Base-by-base conservation (phyloP, 2,888 invertebrate genomes). In the Papilio gigon region DNA sequence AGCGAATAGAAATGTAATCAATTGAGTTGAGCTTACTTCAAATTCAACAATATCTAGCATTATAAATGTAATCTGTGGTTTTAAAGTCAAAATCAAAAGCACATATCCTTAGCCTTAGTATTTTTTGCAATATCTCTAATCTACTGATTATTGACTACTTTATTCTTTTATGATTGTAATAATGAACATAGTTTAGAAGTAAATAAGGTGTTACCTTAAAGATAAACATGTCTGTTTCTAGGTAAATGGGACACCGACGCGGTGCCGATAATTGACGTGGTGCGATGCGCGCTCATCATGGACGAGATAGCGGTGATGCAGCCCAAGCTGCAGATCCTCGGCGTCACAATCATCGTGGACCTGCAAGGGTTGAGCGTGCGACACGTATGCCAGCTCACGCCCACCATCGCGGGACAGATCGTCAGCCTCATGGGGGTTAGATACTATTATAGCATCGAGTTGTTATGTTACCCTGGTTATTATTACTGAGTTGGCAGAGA, bases 341-440 rank as follows among this genome's bases (percentile, higher is more conserved):
- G 91, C 5, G 85, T 88, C 58, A 90, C 90, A 61, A 85, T 90
- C 35, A 79, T 91, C 4, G 87, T 91, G n/a, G 91, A 92, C 76
- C 76, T 91, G 14, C 85, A 87, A 6, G 91, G 88, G 0, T 76
- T 91, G 6, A 84, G 82, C 53, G 70, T 90, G 44, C 73, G 83
- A 8, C 90, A 90, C 20, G 82, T 87, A 4, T 78, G 84, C 11
- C 85, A 86, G 8, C 72, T 89, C 5, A 88, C 88, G 0, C 86
- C 89, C 0, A 86, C 85, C 0, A 83, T 89, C 0, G 90, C 90
- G 1, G 75, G 81, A 17, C 90, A 90, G 74, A 88, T 90, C 14
- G 89, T 90, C 59, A 84, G 82, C 40, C 77, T 92, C 5, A 88
- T 91, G 87, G 91, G 91, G 79, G 91, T 92, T 72, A 79, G 80